Percentiles rank a stretch among this genome's conserved stretches.
Conservation (phyloP, 2,797 vertebrate species). For the Spinus olivaceus region DNA sequence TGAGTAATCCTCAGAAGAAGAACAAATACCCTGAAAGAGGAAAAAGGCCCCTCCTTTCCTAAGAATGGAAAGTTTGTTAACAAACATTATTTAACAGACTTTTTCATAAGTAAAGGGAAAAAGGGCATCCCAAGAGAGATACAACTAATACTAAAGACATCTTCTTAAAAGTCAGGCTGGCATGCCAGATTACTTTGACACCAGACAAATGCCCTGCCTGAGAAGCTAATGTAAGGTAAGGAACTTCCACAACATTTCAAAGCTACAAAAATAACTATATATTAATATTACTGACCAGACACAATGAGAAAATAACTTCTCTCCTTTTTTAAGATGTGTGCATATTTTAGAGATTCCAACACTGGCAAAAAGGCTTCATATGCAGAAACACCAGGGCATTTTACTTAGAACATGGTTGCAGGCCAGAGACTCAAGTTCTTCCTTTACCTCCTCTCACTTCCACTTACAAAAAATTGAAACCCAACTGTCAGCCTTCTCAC, state of each 20-base stretch:
- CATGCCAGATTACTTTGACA: background rate
- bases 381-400: background rate
- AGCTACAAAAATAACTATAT: background rate
- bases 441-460: conserved; percentile 17
- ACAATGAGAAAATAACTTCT: background rate
- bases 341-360: background rate
- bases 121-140: background rate
- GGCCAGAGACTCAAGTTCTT: background rate
- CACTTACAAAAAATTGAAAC: conserved; percentile 13
- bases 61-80: background rate
- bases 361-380: background rate
- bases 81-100: background rate
- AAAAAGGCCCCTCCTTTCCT: background rate
- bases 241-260: background rate
- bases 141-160: background rate
- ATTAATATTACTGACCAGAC: background rate
- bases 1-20: background rate
- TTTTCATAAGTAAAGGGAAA: background rate
- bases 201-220: background rate
- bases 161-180: background rate
- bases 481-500: background rate
- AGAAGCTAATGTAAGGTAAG: background rate
- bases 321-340: background rate
- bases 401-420: background rate
- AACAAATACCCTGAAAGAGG: background rate